These are phyloP conservation scores for Plestiodon gilberti DNA, from an alignment of 2,113 vertebrate genomes.

Conservation along the genomic window DNA sequence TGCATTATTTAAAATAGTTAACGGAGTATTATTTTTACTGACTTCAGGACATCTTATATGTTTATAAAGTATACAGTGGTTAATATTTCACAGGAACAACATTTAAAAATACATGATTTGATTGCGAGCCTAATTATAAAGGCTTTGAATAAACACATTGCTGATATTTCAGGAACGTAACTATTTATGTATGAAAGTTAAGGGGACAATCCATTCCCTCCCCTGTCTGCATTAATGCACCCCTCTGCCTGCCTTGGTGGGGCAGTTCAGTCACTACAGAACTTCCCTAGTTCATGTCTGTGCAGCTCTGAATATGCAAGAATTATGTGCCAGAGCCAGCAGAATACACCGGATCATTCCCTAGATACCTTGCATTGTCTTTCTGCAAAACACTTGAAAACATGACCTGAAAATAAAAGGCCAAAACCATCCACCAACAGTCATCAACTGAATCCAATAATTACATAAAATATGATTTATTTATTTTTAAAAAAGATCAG, in stretches of 20 bases:
- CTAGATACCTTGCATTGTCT: neutral
- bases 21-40: neutral
- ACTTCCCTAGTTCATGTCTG: too few relatives aligned
- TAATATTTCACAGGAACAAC: slow-evolving; percentile 14
- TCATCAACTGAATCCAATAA: neutral
- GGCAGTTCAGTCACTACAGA: neutral
- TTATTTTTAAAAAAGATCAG: neutral
- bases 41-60: neutral
- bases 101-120: neutral
- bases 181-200: neutral
- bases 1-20: slow-evolving; percentile 8
- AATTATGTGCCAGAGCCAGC: too few relatives aligned
- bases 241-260: neutral
- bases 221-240: neutral
- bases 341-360: too few relatives aligned
- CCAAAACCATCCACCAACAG: too few relatives aligned
- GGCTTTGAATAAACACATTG: neutral
- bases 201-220: neutral
- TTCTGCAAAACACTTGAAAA: neutral
- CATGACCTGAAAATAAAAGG: neutral
- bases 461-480: neutral
- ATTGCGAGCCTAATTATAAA: slow-evolving; percentile 12
- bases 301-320: neutral
- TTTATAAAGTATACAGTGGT: neutral
- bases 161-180: neutral